Conservation (phyloP, 1,140 invertebrate genomes). For the Drosophila kepulauana region DNA sequence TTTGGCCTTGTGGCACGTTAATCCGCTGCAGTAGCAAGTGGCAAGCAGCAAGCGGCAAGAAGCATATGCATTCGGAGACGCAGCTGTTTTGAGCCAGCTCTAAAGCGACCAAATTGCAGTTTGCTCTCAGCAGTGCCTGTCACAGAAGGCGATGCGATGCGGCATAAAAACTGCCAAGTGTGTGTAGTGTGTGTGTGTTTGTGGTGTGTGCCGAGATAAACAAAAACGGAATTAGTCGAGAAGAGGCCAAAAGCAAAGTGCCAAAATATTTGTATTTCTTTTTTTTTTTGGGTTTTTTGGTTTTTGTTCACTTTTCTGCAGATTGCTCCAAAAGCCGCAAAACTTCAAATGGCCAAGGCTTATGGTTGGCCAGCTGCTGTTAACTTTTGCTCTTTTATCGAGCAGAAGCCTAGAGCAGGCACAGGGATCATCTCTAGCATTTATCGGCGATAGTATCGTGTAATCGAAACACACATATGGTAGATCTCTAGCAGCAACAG, state of each 20-base stretch:
- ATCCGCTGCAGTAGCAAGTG: conserved; percentile 58
- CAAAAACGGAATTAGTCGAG: conserved; percentile 80
- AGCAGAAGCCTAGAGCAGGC: not conserved
- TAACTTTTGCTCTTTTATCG: conserved; percentile 44
- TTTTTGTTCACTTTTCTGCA: conserved; percentile 30
- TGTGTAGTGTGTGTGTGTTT: conserved; percentile 22
- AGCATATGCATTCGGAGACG: conserved; percentile 49
- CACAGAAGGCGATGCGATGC: conserved; percentile 66
- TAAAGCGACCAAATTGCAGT: conserved; percentile 75
- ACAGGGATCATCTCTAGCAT: not conserved
- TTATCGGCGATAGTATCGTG: no score
- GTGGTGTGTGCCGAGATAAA: conserved; percentile 62
- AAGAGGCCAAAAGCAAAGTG: conserved; percentile 70
- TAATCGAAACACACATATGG: no score
- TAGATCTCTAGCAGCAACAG: no score
- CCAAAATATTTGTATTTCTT: conserved; percentile 69
- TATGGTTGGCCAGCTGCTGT: conserved; percentile 66
- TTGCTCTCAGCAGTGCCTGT: conserved; percentile 53
- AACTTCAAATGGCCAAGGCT: conserved; percentile 69
- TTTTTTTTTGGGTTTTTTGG: not conserved
- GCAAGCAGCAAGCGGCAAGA: no score
- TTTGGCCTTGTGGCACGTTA: conserved; percentile 63
- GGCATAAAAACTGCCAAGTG: conserved; percentile 53
- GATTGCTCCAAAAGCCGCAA: conserved; percentile 63
- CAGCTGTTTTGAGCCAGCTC: conserved; percentile 60